Evolutionary conservation across 2,888 invertebrate species (phyloP).

Genomic region (Adela reaumurella): DNA sequence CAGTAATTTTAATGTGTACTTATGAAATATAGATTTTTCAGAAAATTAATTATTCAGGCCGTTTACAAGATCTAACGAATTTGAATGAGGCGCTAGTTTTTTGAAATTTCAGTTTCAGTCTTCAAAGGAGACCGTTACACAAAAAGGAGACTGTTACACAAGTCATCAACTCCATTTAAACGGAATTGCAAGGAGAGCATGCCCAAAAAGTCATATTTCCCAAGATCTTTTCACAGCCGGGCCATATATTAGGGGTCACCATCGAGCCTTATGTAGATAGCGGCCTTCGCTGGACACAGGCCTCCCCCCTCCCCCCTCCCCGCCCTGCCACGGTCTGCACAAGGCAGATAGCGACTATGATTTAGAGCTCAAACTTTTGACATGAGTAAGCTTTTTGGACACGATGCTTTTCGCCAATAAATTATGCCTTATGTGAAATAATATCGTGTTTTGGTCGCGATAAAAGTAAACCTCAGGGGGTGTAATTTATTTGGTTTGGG

Average conservation of each 20-base stretch:
- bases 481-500: no score
- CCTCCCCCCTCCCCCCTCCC: constrained; percentile 18
- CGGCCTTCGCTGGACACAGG: constrained; percentile 19
- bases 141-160: no score
- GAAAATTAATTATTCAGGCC: no score
- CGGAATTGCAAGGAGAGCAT: no score
- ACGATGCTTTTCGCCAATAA: constrained; percentile 45
- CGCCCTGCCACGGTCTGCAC: constrained; percentile 60
- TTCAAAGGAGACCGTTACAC: no score
- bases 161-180: no score
- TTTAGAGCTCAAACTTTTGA: constrained; percentile 67
- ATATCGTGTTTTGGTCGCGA: constrained; percentile 28
- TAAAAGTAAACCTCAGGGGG: constrained; percentile 14
- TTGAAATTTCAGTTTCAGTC: no score
- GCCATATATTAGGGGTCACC: background rate
- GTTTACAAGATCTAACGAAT: no score
- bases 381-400: constrained; percentile 59
- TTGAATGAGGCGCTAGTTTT: no score
- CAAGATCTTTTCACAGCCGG: background rate
- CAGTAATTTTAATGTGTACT: no score
- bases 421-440: constrained; percentile 51
- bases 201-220: background rate
- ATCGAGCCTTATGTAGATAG: background rate
- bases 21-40: no score
- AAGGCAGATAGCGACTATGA: constrained; percentile 65